A percentile compares a stretch with the other conserved stretches of the same genome.
phyloP scores from a whole-genome alignment of 2,797 vertebrate species.

The Orestias chungarensis region DNA sequence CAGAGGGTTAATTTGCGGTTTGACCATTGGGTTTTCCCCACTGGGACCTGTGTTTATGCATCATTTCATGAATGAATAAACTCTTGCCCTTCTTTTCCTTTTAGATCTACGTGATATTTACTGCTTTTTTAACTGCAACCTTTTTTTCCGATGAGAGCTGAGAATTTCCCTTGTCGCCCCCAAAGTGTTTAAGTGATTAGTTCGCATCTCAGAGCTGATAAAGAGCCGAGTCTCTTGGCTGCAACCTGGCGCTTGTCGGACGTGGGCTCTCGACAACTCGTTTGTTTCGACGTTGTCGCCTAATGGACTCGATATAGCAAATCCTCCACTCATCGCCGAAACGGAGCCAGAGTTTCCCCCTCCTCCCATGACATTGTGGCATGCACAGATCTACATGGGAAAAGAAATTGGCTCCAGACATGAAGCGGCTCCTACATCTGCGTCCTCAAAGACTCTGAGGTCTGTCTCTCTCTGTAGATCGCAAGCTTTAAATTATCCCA shows the following conservation, averaged over 20 bases:
- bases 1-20: conserved; percentile 68
- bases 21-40: conserved; percentile 60
- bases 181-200: conserved; percentile 5
- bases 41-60: conserved; percentile 34
- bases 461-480: conserved; percentile 76
- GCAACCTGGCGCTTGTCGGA: conserved; percentile 4
- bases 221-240: conserved; percentile 19
- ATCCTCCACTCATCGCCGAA: conserved; percentile 57
- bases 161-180: background rate
- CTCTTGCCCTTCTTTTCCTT: conserved; percentile 1
- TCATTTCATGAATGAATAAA: conserved; percentile 48
- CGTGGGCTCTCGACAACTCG: conserved; percentile 32
- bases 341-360: conserved; percentile 60
- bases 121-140: background rate
- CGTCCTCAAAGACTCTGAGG: conserved; percentile 74
- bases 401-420: conserved; percentile 71
- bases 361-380: conserved; percentile 68
- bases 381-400: conserved; percentile 54
- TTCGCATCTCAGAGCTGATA: background rate
- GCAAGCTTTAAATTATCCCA: conserved; percentile 72
- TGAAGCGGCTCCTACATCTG: conserved; percentile 65
- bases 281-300: conserved; percentile 63
- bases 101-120: background rate
- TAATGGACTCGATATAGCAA: conserved; percentile 52
- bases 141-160: background rate